Base-by-base conservation (phyloP, 2,113 vertebrate genomes). In the Nothobranchius kuhntae region DNA sequence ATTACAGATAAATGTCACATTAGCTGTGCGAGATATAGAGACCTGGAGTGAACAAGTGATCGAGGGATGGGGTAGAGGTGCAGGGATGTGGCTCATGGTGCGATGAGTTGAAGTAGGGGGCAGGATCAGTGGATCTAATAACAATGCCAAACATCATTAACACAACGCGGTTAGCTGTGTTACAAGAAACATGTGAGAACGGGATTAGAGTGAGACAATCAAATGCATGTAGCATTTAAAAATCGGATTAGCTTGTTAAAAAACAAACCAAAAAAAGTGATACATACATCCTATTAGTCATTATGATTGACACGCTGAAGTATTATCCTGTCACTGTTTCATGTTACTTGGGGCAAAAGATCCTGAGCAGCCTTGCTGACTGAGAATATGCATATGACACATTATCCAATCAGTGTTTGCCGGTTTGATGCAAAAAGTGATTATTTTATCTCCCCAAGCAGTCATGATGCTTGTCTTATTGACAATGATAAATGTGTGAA, bases 1-100 rank as follows among this genome's bases (percentile, higher is more conserved):
- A 91, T 93, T 92, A 93, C 90, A 89, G 88, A 87, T 92, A 92
- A 91, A 92, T 92, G 89, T 88, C 88, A 90, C 86, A 89, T 91
- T 91, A 91, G 86, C 85, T 75, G 71, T 82, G 80, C 80, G 82
- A 86, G 87, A 86, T 81, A 83, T 44, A 83, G 70, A 82, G 85
- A 90, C 89, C 87, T 84, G 83, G 75, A 82, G 83, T 82, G 82
- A 90, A 80, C 67, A 61, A 80, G 81, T 82, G 71, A 61, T 77
- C 9, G 38, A 52, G 73, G 53, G 50, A 68, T 63, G 44, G 46
- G 76, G 21, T 15, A 17, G 54, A 75, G 52, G n/a, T 56, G 68
- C 46, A 46, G 61, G 80, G 66, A 61, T 1, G 3, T 21, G 12
- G 6, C 61, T 74, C 48, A 67, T 13, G 42, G 61, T 46, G 35